These are phyloP conservation scores for Drosophila subsilvestris DNA, from an alignment of 2,888 invertebrate species.

Conservation along the genomic window DNA sequence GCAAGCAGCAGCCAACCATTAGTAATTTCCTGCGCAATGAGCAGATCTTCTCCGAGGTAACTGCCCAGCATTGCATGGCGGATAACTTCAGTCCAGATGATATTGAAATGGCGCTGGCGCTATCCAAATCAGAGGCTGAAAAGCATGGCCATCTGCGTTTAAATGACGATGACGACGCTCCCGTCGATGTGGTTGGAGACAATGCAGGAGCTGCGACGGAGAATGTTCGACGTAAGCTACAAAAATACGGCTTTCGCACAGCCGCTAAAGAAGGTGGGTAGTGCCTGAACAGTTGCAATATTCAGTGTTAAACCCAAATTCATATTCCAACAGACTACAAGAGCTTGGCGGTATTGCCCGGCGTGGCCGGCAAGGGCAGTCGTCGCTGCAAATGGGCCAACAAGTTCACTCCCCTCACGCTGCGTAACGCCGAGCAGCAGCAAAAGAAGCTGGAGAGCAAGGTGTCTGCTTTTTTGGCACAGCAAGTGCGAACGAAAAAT, in stretches of 20 bases:
- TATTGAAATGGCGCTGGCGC: constrained; percentile 88
- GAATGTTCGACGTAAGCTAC: constrained; percentile 85
- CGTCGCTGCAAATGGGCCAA: constrained; percentile 81
- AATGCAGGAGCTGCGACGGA: constrained; percentile 54
- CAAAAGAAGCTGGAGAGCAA: constrained; percentile 66
- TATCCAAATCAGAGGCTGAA: constrained; percentile 86
- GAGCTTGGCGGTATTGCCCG: constrained; percentile 59
- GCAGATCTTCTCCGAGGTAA: constrained; percentile 80
- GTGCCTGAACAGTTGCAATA: not conserved
- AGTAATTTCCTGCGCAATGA: constrained; percentile 81
- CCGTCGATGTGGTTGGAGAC: constrained; percentile 39
- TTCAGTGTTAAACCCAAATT: too few species aligned
- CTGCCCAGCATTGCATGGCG: constrained; percentile 81
- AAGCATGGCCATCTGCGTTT: constrained; percentile 43
- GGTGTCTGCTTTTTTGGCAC: constrained; percentile 67
- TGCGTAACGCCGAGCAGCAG: constrained; percentile 76
- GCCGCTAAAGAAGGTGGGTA: constrained; percentile 76
- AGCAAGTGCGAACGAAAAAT: constrained; percentile 54
- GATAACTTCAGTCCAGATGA: constrained; percentile 87
- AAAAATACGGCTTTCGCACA: constrained; percentile 87
- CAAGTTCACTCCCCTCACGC: constrained; percentile 82
- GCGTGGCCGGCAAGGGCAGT: constrained; percentile 40
- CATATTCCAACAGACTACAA: constrained; percentile 71
- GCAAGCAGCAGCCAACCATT: constrained; percentile 78
- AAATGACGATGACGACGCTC: constrained; percentile 53